Evolutionary conservation across 2,888 invertebrate genomes (phyloP).

Genomic region (Villa cingulata): DNA sequence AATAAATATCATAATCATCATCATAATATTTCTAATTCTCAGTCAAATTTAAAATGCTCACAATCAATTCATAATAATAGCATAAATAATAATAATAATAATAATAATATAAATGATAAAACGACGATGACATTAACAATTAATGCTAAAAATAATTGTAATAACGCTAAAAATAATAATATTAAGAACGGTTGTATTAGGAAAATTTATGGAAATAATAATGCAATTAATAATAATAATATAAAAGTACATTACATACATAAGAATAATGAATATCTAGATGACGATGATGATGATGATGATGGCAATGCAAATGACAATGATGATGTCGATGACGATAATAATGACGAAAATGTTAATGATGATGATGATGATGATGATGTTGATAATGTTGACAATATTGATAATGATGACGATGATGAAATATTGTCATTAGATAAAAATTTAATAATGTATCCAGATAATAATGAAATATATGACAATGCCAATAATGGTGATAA

Average conservation of each 20-base stretch:
- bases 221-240: slow-evolving; percentile 3
- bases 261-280: background rate
- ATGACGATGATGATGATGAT: slow-evolving; percentile 1
- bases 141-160: no score
- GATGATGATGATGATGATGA: no score
- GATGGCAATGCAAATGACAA: background rate
- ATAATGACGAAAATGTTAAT: background rate
- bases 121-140: no score
- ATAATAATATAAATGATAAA: no score
- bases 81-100: no score
- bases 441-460: background rate
- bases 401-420: background rate
- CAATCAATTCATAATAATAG: background rate
- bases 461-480: no score
- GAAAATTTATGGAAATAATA: slow-evolving; percentile 8
- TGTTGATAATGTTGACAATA: no score
- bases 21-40: background rate
- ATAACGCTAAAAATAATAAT: no score
- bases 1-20: slow-evolving; percentile 13
- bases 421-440: background rate
- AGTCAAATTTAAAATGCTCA: background rate
- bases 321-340: background rate
- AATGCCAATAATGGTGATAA: background rate
- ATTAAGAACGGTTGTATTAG: background rate
- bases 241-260: no score